Conservation (phyloP, 1,140 invertebrate species). For the Drosophila lini region DNA sequence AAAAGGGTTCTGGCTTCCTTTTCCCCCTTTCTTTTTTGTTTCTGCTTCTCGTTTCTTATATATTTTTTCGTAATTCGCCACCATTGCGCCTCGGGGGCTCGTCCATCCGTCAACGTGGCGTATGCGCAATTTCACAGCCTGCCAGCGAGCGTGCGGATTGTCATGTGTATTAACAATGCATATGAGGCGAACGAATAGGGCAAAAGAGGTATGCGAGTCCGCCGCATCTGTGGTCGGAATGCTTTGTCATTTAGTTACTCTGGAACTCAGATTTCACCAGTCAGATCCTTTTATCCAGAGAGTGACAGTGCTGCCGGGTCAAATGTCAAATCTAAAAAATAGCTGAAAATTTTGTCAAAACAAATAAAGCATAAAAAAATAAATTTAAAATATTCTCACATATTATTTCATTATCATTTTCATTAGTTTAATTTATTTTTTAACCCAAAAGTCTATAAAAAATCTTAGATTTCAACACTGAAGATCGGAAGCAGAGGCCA, state of each 20-base stretch:
- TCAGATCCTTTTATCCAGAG: constrained; percentile 23
- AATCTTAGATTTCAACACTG: not conserved
- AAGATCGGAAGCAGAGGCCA: not conserved
- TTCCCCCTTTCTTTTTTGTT: not conserved
- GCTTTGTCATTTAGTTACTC: constrained; percentile 60
- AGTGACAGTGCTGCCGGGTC: not conserved
- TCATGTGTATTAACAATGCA: constrained; percentile 75
- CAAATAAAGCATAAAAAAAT: not conserved
- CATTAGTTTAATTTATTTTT: not conserved
- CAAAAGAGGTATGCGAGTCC: too few relatives aligned
- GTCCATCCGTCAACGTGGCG: constrained; percentile 54
- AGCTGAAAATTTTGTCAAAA: not conserved
- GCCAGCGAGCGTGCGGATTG: constrained; percentile 60
- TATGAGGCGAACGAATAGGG: constrained; percentile 37
- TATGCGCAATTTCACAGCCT: constrained; percentile 76
- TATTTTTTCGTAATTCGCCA: constrained; percentile 10
- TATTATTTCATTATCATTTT: too few relatives aligned
- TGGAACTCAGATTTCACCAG: constrained; percentile 60
- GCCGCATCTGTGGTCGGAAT: constrained; percentile 31
- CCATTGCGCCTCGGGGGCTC: constrained; percentile 41
- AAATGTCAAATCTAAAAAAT: not conserved
- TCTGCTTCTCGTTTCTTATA: not conserved
- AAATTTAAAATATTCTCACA: too few relatives aligned
- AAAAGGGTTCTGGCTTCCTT: constrained; percentile 35
- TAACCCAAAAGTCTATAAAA: too few relatives aligned